Conservation (phyloP, 2,888 invertebrate species). For the Lutraria lutraria region DNA sequence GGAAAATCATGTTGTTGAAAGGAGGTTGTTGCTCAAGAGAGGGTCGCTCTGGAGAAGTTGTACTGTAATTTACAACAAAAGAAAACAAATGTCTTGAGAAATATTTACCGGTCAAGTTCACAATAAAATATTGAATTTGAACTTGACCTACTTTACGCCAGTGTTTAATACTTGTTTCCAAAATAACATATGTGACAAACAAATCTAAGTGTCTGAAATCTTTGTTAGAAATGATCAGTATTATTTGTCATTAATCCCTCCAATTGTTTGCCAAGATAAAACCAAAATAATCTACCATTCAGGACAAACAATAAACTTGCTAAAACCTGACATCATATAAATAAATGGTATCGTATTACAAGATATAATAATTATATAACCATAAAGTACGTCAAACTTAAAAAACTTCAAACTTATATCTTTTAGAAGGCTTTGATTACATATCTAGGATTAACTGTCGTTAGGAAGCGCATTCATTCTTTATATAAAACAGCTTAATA, state of each 20-base stretch:
- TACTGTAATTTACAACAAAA: too few species aligned
- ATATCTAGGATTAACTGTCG: too few species aligned
- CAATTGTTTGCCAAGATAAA: not conserved
- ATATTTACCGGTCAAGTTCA: too few species aligned
- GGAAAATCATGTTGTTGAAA: too few species aligned
- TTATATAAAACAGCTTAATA: too few species aligned
- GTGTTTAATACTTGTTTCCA: not conserved
- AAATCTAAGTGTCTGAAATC: not conserved
- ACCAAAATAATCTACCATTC: not conserved
- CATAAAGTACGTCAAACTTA: not conserved
- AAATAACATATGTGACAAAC: not conserved
- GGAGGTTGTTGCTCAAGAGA: too few species aligned
- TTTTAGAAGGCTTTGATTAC: not conserved
- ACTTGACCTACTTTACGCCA: too few species aligned
- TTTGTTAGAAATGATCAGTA: not conserved
- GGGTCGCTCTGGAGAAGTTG: too few species aligned
- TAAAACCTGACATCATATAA: not conserved
- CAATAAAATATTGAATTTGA: too few species aligned
- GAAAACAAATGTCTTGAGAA: too few species aligned
- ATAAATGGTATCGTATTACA: not conserved
- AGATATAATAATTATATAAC: not conserved
- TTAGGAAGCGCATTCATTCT: too few species aligned
- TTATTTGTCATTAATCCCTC: not conserved
- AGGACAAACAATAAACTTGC: not conserved
- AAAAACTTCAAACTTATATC: not conserved